phyloP scores from a whole-genome alignment of 2,113 vertebrate species.

The Ascaphus truei region DNA sequence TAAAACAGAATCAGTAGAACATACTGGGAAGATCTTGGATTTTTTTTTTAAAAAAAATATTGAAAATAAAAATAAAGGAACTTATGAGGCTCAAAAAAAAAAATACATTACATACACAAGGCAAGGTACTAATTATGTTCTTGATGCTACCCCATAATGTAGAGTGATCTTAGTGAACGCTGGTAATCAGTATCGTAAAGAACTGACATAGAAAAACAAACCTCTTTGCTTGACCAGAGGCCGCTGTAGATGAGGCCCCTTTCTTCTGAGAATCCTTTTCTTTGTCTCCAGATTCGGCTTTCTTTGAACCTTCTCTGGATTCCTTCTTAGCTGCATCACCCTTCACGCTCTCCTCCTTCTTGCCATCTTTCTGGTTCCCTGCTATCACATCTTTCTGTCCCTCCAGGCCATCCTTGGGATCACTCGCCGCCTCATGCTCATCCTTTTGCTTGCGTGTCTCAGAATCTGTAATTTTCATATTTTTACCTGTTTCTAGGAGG shows the following conservation, averaged over 20 bases:
- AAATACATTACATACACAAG: conserved; percentile 70
- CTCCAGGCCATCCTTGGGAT: conserved; percentile 80
- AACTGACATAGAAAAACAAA: conserved; percentile 99
- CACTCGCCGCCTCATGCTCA: conserved; percentile 75
- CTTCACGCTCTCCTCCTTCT: conserved; percentile 90
- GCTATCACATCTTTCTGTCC: conserved; percentile 86
- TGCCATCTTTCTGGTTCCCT: conserved; percentile 91
- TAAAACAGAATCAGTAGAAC: conserved; percentile 78
- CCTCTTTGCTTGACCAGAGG: conserved; percentile 99
- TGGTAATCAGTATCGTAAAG: conserved; percentile 98
- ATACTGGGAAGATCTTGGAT: conserved; percentile 75
- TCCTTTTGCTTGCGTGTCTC: conserved; percentile 92
- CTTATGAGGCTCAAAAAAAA: conserved; percentile 85
- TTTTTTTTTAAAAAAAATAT: conserved; percentile 62
- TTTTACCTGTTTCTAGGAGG: conserved; percentile 99
- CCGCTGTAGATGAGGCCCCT: conserved; percentile 96
- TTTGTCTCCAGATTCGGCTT: conserved; percentile 97
- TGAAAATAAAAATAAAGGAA: conserved; percentile 79
- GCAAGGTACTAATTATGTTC: conserved; percentile 85
- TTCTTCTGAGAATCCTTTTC: conserved; percentile 99
- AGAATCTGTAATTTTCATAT: conserved; percentile 99
- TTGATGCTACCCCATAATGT: conserved; percentile 97
- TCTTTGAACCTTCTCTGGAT: conserved; percentile 90
- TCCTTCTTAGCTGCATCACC: conserved; percentile 89
- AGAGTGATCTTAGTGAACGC: conserved; percentile 94